phyloP scores from a whole-genome alignment of 2,888 invertebrate genomes.

The Stenodema calcarata region DNA sequence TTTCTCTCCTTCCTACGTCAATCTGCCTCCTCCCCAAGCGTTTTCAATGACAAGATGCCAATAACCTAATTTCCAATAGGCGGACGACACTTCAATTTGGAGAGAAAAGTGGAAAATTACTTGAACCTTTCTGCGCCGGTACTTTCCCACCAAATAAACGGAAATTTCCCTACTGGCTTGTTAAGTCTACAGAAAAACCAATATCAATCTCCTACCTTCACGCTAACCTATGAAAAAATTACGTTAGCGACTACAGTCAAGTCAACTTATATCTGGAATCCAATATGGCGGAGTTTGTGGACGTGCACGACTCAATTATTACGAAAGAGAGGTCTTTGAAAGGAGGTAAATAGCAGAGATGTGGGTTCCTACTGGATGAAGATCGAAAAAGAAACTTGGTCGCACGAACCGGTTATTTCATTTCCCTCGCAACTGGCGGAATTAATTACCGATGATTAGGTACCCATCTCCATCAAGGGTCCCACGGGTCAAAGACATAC shows the following conservation, averaged over 20 bases:
- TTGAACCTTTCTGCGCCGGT: no score
- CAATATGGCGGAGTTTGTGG: neutral
- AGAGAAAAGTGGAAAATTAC: no score
- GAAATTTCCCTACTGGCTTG: no score
- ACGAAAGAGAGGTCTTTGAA: neutral
- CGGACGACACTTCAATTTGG: neutral
- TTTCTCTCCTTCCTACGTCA: neutral
- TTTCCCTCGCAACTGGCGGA: slow-evolving; percentile 2
- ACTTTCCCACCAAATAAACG: no score
- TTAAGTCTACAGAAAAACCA: no score
- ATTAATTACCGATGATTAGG: neutral
- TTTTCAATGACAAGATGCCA: neutral
- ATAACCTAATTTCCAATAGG: neutral
- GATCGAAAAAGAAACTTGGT: neutral
- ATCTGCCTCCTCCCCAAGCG: neutral
- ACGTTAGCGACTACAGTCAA: neutral
- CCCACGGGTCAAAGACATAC: neutral
- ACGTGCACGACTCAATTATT: neutral
- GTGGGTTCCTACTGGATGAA: neutral
- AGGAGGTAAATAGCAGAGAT: neutral
- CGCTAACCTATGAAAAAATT: no score
- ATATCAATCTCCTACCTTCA: no score
- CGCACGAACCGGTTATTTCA: slow-evolving; percentile 11
- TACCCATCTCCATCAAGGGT: neutral
- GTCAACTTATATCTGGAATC: no score